Evolutionary conservation across 1,140 invertebrate genomes (phyloP), one percentile per base, ranked within the genome.

Genomic region (Drosophila sulfurigaster): DNA sequence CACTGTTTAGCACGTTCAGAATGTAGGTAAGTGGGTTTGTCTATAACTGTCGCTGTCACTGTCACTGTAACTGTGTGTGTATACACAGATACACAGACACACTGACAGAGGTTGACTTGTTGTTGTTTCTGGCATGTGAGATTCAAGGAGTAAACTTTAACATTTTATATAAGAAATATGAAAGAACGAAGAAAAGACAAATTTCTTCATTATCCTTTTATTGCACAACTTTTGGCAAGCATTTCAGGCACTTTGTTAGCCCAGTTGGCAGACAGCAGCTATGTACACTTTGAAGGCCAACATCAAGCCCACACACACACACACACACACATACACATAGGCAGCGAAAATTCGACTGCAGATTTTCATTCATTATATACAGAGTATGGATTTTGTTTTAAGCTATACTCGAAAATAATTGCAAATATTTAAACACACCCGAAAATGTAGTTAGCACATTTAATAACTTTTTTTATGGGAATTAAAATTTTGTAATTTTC

Each of bases 11-110:
- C 82, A 79, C 73, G 68, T 88, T 78, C 64, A 48, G 58, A 89
- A 88, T 89, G 85, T 88, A 82, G 83, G 83, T 88, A 78, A 88
- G 69, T 75, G 83, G 83, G 77, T 72, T 76, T 68, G 43, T 65
- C 62, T 72, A 38, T 45, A 51, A 8, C 15, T 80, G 25, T 63
- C 4, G 45, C 20, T 20, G 20, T 20, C 20, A 20, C 20, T 20
- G 20, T 25, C 20, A 52, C 45, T 80, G 32, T 48, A 43, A 77
- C 43, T 57, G 43, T 60, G 43, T 71, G 41, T 74, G n/a, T 63
- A 60, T 74, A 41, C 74, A 56, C 63, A 56, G 35, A 38, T 10
- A 38, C 35, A 38, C 35, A 32, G 5, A 32, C 32, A 32, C 32
- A 32, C 5, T 43, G 10, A 43, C 15, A 38, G 11, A 16, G 3